Base-by-base conservation (phyloP, 2,888 invertebrate genomes). In the Pheosia tremula region DNA sequence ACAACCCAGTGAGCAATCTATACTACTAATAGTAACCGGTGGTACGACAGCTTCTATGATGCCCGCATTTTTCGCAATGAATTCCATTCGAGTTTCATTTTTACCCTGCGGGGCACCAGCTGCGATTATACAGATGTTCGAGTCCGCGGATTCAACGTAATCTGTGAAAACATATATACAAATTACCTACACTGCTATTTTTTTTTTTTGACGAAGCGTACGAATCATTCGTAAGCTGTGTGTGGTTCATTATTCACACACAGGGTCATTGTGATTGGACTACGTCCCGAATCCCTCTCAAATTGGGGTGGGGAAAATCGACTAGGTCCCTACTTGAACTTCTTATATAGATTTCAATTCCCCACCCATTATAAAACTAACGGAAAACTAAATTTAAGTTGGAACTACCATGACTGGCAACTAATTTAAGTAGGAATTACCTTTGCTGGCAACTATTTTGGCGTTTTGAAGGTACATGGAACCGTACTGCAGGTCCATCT, bases 61-160 rank as follows among this genome's bases (percentile, higher is more conserved):
- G 5, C 62, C 70, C 9, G 69, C 57, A 57, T 72, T 78, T n/a
- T 74, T 60, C 11, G 54, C 38, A 2, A 74, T 41, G n/a, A 58
- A 74, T 3, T 60, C 57, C 0, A 37, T 8, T 7, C 60, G 58
- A 8, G 11, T 6, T 85, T 98, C 97, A 0, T 97, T 97, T 80
- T 96, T 96, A 60, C 96, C 95, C 85, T 97, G 97, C 57, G 97
- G 94, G 0, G 96, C 97, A 8, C 97, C 98, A 9, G 98, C 97
- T 0, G 97, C 97, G 38, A 98, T 95, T 60, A 98, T 95, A 84
- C 97, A 97, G 24, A 98, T 86, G 62, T 95, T 95, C 0, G 97
- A 97, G 69, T 96, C 95, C 43, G 95, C 95, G 13, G 97, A 96
- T 0, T 95, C 94, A 0, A 95, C 86, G 76, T 96, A 97, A 86